A percentile compares a stretch with the other conserved stretches of the same genome.
Conservation (phyloP, 2,113 vertebrate species). For the Cavia aperea region DNA sequence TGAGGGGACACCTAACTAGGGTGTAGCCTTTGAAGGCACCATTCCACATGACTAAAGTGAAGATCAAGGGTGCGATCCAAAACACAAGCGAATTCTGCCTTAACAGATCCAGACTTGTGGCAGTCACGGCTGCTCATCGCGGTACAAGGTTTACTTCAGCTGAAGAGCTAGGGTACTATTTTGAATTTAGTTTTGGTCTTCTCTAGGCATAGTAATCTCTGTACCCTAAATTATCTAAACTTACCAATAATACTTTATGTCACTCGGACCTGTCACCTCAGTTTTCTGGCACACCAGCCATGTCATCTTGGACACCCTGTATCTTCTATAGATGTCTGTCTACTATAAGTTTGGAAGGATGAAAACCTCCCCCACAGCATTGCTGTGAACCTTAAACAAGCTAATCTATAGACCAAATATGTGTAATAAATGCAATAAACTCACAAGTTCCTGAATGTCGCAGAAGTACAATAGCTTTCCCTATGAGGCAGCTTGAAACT, state of each 20-base stretch:
- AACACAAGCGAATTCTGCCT: constrained; percentile 19
- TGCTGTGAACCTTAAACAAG: neutral
- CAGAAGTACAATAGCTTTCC: neutral
- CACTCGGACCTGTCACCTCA: neutral
- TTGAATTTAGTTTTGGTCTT: neutral
- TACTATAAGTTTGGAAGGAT: neutral
- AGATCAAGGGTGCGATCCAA: constrained; percentile 44
- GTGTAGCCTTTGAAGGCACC: neutral
- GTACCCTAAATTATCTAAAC: neutral
- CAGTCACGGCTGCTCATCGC: neutral
- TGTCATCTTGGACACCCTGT: neutral
- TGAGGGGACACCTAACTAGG: constrained; percentile 10
- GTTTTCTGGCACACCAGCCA: neutral
- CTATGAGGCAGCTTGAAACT: constrained; percentile 4
- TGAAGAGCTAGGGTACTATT: neutral
- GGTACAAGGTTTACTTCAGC: neutral
- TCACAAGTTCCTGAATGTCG: neutral
- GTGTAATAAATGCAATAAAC: neutral
- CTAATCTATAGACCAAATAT: neutral
- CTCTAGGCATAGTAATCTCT: neutral
- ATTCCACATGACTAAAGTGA: constrained; percentile 37
- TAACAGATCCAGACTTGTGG: constrained; percentile 44
- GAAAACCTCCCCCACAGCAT: neutral
- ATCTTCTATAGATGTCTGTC: neutral
- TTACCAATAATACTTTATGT: neutral